Conservation (phyloP, 2,113 vertebrate genomes). For the Cervus canadensis region DNA sequence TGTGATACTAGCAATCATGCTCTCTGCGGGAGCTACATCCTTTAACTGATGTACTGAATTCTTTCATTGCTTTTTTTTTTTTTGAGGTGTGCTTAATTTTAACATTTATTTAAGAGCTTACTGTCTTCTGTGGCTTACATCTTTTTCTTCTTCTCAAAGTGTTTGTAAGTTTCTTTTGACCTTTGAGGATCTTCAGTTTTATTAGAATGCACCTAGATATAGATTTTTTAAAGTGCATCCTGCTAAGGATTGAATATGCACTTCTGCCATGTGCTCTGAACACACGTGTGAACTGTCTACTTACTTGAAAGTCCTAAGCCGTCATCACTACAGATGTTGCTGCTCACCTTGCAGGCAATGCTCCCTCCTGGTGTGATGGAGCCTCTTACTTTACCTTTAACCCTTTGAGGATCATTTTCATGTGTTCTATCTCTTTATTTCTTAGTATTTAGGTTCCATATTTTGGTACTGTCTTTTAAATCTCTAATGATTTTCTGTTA, state of each 20-base stretch:
- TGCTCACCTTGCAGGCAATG: no score
- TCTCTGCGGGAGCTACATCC: not conserved
- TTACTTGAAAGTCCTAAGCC: no score
- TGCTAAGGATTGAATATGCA: not conserved
- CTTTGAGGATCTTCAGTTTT: not conserved
- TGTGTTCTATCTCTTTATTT: not conserved
- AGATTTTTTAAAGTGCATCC: not conserved
- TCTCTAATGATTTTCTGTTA: not conserved
- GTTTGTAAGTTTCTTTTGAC: not conserved
- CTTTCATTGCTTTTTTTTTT: not conserved
- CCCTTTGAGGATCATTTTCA: not conserved
- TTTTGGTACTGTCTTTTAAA: not conserved
- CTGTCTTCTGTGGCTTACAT: not conserved
- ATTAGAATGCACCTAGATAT: not conserved
- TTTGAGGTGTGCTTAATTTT: not conserved
- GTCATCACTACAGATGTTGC: fast-evolving
- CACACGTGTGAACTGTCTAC: fast-evolving
- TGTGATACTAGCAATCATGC: no score
- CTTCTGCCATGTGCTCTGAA: fast-evolving
- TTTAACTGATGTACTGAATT: not conserved
- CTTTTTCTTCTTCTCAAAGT: not conserved
- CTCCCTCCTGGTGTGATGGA: fast-evolving
- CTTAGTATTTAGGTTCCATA: not conserved
- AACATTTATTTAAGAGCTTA: not conserved
- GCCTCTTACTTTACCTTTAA: fast-evolving